phyloP scores from a whole-genome alignment of 2,113 vertebrate genomes.

The Tretioscincus oriximinensis region DNA sequence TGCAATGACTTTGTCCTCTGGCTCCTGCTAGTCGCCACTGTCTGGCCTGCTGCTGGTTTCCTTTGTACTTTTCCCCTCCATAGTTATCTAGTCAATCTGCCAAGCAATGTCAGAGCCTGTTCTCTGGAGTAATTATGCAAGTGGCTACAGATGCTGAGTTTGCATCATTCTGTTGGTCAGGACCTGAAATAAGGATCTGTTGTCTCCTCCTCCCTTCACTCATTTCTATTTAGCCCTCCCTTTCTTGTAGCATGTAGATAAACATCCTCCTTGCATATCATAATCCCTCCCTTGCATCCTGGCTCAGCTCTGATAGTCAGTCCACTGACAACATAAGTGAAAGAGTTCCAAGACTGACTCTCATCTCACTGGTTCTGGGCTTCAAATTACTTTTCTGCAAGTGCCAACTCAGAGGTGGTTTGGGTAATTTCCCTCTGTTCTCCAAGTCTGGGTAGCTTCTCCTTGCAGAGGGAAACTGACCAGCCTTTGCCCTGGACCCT shows the following conservation, averaged over 20 bases:
- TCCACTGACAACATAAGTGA: no score
- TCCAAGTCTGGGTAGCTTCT: no score
- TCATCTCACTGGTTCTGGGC: not conserved
- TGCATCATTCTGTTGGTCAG: not conserved
- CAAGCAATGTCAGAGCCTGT: not conserved
- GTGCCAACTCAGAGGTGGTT: no score
- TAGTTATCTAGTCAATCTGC: not conserved
- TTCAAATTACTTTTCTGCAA: not conserved
- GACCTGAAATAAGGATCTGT: no score
- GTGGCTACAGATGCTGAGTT: not conserved
- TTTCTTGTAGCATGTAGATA: not conserved
- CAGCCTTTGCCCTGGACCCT: not conserved
- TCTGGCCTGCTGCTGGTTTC: not conserved
- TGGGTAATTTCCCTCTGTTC: no score
- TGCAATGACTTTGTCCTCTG: no score
- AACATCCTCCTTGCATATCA: not conserved
- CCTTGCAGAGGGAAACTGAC: not conserved
- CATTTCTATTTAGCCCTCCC: not conserved
- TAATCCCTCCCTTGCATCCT: no score
- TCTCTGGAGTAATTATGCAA: not conserved
- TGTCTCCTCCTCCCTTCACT: not conserved
- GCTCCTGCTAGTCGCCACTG: no score
- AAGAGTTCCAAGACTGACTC: no score
- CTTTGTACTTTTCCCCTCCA: not conserved
- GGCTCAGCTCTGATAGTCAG: no score